Percentiles rank a stretch among this genome's conserved stretches.
Conservation (phyloP, 2,113 vertebrate genomes). For the Seriola rivoliana region DNA sequence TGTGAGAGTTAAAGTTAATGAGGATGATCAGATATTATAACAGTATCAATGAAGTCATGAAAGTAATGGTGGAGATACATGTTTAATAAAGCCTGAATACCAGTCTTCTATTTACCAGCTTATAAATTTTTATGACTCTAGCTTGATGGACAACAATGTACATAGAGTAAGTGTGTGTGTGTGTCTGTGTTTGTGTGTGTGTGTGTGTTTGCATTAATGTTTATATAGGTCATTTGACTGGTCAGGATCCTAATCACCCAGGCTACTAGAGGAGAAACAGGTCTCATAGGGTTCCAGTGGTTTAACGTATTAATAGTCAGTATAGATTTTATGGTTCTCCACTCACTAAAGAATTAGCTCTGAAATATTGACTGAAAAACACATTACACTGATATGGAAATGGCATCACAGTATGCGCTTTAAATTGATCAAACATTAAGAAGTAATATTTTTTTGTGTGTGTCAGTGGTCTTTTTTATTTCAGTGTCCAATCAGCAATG, state of each 20-base stretch:
- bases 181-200: conserved; percentile 16
- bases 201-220: conserved; percentile 14
- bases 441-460: background rate
- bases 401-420: background rate
- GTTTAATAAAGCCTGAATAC: conserved; percentile 55
- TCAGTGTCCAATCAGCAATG: background rate
- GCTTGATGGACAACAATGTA: conserved; percentile 5
- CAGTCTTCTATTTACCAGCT: conserved; percentile 42
- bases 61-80: conserved; percentile 36
- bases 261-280: conserved; percentile 17
- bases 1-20: conserved; percentile 57
- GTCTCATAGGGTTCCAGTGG: conserved; percentile 5
- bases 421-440: background rate
- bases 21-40: conserved; percentile 48
- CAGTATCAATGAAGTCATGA: conserved; percentile 32
- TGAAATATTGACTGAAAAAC: background rate
- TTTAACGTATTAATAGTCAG: conserved; percentile 21
- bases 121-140: conserved; percentile 46
- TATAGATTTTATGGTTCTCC: conserved; percentile 15
- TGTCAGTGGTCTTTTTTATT: background rate
- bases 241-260: conserved; percentile 34
- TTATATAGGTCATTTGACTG: conserved; percentile 4
- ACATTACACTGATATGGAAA: background rate
- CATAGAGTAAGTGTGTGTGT: conserved; percentile 10
- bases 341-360: conserved; percentile 3